These are phyloP conservation scores for Pristionchus entomophagus DNA, from an alignment of 2,888 invertebrate genomes.

Conservation along the genomic window DNA sequence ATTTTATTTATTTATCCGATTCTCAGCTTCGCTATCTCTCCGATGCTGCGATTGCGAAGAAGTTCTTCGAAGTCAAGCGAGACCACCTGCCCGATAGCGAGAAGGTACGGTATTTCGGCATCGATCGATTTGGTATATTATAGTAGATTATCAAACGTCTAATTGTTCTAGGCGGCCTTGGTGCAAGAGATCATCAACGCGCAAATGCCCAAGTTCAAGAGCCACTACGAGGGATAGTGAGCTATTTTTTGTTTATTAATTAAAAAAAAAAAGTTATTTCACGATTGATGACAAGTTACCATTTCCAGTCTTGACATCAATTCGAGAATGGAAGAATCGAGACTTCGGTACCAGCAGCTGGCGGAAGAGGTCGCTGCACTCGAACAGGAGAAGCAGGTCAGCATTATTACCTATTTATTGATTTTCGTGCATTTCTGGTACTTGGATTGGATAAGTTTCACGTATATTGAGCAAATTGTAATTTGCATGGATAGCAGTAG, in stretches of 20 bases:
- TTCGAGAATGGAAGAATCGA: background rate
- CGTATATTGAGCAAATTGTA: too few species aligned
- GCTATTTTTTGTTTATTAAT: background rate
- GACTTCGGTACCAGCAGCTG: background rate
- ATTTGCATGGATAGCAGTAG: too few species aligned
- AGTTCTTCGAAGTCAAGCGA: background rate
- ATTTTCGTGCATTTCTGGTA: too few species aligned
- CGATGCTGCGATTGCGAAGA: background rate
- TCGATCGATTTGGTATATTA: background rate
- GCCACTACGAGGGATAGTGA: background rate
- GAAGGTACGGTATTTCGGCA: background rate
- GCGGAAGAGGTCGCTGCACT: background rate
- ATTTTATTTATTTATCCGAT: too few species aligned
- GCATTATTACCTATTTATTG: background rate
- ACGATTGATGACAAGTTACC: too few species aligned
- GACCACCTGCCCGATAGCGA: background rate
- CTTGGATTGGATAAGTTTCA: too few species aligned
- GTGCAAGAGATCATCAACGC: background rate
- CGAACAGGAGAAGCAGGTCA: conserved; percentile 17
- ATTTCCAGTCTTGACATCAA: background rate
- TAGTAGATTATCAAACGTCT: background rate
- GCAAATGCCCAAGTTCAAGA: background rate
- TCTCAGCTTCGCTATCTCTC: background rate
- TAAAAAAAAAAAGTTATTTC: too few species aligned
- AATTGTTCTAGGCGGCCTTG: background rate